phyloP scores from a whole-genome alignment of 2,888 invertebrate genomes.

The Limnephilus auricula region DNA sequence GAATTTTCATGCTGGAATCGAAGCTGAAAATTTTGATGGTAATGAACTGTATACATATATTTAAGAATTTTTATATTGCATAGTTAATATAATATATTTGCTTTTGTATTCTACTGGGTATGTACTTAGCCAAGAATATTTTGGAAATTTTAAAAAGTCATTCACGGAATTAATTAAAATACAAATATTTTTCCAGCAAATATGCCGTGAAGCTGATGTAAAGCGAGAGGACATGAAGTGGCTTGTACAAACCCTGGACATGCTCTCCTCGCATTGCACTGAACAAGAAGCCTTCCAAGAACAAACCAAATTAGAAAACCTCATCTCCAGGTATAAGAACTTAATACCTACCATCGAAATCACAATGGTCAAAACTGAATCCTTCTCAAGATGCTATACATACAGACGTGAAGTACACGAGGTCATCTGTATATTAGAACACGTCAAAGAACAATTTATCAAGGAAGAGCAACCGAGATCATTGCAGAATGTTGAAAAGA shows the following conservation, averaged over 20 bases:
- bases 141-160: background rate
- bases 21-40: slow-evolving; percentile 77
- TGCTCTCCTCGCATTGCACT: slow-evolving; percentile 88
- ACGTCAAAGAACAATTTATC: slow-evolving; percentile 85
- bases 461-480: slow-evolving; percentile 83
- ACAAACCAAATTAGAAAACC: slow-evolving; percentile 87
- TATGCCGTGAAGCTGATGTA: slow-evolving; percentile 93
- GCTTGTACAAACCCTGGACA: slow-evolving; percentile 94
- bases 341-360: slow-evolving; percentile 94
- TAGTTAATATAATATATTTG: background rate
- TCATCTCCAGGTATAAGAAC: slow-evolving; percentile 93
- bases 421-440: slow-evolving; percentile 87
- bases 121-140: background rate
- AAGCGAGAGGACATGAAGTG: slow-evolving; percentile 97
- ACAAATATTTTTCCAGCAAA: slow-evolving; percentile 79
- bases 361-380: slow-evolving; percentile 94
- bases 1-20: slow-evolving; percentile 69
- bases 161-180: background rate
- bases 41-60: slow-evolving; percentile 68
- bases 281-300: slow-evolving; percentile 88
- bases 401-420: slow-evolving; percentile 93
- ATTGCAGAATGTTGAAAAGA: slow-evolving; percentile 84
- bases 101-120: slow-evolving; percentile 59
- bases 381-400: slow-evolving; percentile 94
- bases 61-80: background rate